Evolutionary conservation across 2,113 vertebrate species (phyloP).

Genomic region (Catharus bicknelli): DNA sequence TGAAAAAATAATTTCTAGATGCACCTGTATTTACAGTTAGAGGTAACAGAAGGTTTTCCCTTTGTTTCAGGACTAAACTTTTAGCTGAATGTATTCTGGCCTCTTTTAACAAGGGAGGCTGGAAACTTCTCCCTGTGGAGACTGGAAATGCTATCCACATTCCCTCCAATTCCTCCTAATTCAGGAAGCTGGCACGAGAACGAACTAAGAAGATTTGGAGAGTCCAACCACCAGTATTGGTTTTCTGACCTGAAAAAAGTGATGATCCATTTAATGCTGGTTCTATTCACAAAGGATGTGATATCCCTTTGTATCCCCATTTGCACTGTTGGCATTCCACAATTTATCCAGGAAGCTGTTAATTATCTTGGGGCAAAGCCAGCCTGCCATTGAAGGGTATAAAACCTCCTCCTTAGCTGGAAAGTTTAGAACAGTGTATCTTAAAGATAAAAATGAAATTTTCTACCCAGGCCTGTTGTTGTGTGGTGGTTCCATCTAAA

Average conservation of each 20-base stretch:
- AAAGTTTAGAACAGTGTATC: background rate
- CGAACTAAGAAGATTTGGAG: background rate
- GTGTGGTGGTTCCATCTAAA: background rate
- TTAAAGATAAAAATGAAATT: background rate
- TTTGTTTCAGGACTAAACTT: background rate
- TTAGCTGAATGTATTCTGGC: background rate
- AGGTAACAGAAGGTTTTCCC: background rate
- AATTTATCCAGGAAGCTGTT: background rate
- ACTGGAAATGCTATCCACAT: background rate
- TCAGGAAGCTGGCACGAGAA: background rate
- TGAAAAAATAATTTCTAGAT: background rate
- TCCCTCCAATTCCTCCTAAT: background rate
- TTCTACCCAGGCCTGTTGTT: background rate
- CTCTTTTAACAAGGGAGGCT: background rate
- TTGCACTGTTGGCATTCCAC: background rate
- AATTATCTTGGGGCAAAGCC: background rate
- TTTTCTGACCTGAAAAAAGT: background rate
- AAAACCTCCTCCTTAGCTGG: background rate
- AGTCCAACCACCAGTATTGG: background rate
- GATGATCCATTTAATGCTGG: background rate
- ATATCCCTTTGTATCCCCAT: background rate
- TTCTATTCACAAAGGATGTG: background rate
- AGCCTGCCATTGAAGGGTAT: background rate
- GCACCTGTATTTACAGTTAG: background rate
- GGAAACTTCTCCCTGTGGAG: background rate